phyloP scores from a whole-genome alignment of 1,140 invertebrate species.

The Phymastichus coffea region DNA sequence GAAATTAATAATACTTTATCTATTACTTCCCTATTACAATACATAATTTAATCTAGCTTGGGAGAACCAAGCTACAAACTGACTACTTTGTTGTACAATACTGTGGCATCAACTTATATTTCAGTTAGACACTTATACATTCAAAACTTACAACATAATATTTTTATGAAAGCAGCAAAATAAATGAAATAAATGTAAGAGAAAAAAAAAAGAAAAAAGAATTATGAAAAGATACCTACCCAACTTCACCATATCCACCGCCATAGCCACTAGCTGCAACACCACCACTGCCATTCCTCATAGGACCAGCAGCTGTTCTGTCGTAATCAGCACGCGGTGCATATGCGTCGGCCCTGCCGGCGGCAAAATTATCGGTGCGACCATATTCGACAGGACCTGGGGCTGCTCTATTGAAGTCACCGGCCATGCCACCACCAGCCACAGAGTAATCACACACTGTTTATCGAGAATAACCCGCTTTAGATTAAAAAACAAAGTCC shows the following conservation, averaged over 20 bases:
- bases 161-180: neutral
- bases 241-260: slow-evolving; percentile 51
- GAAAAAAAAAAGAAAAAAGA: slow-evolving; percentile 15
- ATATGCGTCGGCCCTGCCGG: slow-evolving; percentile 50
- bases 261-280: slow-evolving; percentile 51
- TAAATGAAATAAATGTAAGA: neutral
- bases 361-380: slow-evolving; percentile 51
- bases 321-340: slow-evolving; percentile 52
- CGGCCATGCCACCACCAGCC: slow-evolving; percentile 48
- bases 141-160: neutral
- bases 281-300: slow-evolving; percentile 53
- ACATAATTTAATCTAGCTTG: slow-evolving; percentile 15
- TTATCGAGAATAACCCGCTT: slow-evolving; percentile 34
- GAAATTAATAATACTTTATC: neutral
- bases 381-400: slow-evolving; percentile 53
- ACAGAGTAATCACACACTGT: slow-evolving; percentile 43
- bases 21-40: neutral
- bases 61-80: slow-evolving; percentile 26
- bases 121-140: too few species aligned
- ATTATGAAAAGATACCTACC: slow-evolving; percentile 41
- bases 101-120: too few species aligned
- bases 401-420: slow-evolving; percentile 51
- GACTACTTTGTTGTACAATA: slow-evolving; percentile 4
- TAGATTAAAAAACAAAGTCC: neutral
- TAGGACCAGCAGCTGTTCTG: slow-evolving; percentile 49